Evolutionary conservation across 1,140 invertebrate genomes (phyloP).

Genomic region (Drosophila chauvacae): DNA sequence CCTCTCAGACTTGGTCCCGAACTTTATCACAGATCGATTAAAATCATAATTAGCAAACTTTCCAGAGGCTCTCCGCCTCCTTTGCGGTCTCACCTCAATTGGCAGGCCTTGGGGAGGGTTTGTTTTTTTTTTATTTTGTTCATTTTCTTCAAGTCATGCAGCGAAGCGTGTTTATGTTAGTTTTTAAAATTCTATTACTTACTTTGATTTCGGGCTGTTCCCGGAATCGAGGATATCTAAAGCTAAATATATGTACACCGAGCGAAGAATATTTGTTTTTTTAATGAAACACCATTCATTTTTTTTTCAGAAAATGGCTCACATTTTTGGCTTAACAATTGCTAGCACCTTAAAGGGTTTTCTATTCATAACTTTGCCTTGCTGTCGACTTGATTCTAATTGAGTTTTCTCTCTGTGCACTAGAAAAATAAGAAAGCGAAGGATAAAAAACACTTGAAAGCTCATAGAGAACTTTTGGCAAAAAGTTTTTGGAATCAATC

Average conservation of each 20-base stretch:
- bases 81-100: constrained; percentile 45
- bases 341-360: no score
- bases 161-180: constrained; percentile 60
- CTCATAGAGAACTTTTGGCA: constrained; percentile 58
- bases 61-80: constrained; percentile 28
- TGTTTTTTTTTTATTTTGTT: not conserved
- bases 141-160: constrained; percentile 61
- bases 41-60: constrained; percentile 78
- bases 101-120: constrained; percentile 12
- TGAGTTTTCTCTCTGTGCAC: not conserved
- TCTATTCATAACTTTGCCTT: not conserved
- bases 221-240: constrained; percentile 2
- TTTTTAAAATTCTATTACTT: constrained; percentile 80
- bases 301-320: no score
- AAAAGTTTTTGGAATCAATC: constrained; percentile 76
- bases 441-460: constrained; percentile 49
- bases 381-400: not conserved
- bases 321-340: no score
- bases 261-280: not conserved
- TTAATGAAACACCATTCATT: no score
- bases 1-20: not conserved
- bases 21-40: constrained; percentile 60
- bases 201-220: constrained; percentile 55
- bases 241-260: constrained; percentile 2
- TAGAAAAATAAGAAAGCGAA: constrained; percentile 6